Evolutionary conservation across 92 coral and sea anemone genomes (phyloP).

Genomic region (Parazoanthus swiftii): DNA sequence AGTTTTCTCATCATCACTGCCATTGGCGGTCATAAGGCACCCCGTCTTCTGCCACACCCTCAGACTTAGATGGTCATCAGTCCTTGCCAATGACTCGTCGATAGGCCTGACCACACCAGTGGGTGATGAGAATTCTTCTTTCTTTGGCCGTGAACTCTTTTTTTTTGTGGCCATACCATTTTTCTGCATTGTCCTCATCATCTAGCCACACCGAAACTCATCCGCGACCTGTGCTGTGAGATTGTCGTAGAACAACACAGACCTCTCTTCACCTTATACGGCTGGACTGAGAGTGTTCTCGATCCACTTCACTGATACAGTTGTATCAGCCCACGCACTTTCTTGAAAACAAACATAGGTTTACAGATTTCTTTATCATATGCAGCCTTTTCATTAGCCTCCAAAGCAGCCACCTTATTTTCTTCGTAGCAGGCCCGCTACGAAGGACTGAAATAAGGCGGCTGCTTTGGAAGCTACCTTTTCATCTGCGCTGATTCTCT

Average conservation of each 20-base stretch:
- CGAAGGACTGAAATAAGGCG: neutral
- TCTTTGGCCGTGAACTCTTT: slow-evolving; percentile 32
- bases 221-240: no score
- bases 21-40: slow-evolving; percentile 7
- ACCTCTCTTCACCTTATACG: no score
- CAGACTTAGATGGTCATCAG: slow-evolving; percentile 25
- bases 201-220: no score
- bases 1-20: slow-evolving; percentile 13
- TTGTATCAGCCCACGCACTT: no score
- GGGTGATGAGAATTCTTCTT: slow-evolving; percentile 43
- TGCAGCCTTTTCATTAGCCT: neutral
- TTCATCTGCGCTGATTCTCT: no score
- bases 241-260: no score
- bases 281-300: no score
- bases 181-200: no score
- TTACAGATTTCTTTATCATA: no score
- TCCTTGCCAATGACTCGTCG: slow-evolving; percentile 37
- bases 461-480: slow-evolving; percentile 5
- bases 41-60: slow-evolving; percentile 19
- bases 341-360: no score
- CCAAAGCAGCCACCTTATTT: slow-evolving; percentile 39
- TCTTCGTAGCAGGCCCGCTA: neutral
- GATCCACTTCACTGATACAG: no score
- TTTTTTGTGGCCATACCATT: no score
- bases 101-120: slow-evolving; percentile 48